These are phyloP conservation scores for Diarsia mendica DNA, from an alignment of 2,888 invertebrate species.

Conservation along the genomic window DNA sequence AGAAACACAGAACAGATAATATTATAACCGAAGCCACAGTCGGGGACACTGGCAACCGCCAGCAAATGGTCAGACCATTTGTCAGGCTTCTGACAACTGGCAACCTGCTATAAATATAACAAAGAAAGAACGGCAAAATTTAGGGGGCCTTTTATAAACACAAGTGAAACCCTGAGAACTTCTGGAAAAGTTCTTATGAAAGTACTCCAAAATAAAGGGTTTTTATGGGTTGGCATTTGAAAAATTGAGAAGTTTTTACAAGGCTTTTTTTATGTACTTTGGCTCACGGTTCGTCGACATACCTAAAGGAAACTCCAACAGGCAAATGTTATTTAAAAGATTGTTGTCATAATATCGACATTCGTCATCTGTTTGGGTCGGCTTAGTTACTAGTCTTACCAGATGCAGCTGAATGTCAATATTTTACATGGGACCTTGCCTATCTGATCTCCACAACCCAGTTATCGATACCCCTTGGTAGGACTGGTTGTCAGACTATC, in stretches of 20 bases:
- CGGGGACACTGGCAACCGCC: neutral
- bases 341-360: too few relatives aligned
- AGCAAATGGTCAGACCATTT: slow-evolving; percentile 43
- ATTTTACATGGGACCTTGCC: neutral
- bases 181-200: slow-evolving; percentile 8
- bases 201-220: slow-evolving; percentile 5
- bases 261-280: neutral
- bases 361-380: neutral
- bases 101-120: slow-evolving; percentile 35
- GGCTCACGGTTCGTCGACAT: neutral
- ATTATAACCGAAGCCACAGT: neutral
- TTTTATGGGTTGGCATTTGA: slow-evolving; percentile 9
- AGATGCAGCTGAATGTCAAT: neutral
- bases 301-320: neutral
- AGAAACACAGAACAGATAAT: too few relatives aligned
- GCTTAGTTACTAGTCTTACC: neutral
- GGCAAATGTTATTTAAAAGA: neutral
- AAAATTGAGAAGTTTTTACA: slow-evolving; percentile 6
- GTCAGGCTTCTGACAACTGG: slow-evolving; percentile 46
- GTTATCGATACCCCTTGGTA: neutral
- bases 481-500: neutral
- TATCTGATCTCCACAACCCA: neutral
- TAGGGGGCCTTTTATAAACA: slow-evolving; percentile 5
- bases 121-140: neutral
- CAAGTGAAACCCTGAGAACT: slow-evolving; percentile 23